A percentile compares a stretch with the other conserved stretches of the same genome.
phyloP scores from a whole-genome alignment of 2,797 vertebrate species.

The Alfaro cultratus region DNA sequence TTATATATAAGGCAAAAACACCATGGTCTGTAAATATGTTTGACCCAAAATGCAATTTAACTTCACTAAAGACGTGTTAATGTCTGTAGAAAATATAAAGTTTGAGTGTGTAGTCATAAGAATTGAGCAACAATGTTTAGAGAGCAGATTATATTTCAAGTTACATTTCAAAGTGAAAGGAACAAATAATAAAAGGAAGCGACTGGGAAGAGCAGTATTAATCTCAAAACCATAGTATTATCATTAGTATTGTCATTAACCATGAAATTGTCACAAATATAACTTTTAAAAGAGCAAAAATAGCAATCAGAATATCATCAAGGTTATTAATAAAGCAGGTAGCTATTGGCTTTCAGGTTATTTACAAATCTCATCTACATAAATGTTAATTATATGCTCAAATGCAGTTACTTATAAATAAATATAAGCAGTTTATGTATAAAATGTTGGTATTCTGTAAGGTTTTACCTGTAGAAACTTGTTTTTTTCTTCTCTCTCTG shows the following conservation, averaged over 20 bases:
- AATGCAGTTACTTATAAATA: slow-evolving; percentile 1
- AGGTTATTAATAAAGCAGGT: not conserved
- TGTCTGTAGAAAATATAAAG: not conserved
- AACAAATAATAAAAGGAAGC: not conserved
- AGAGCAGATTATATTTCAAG: not conserved
- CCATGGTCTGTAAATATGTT: no score
- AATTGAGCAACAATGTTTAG: not conserved
- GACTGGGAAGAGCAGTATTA: not conserved
- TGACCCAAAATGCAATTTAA: no score
- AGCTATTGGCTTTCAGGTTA: not conserved
- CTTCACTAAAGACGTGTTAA: not conserved
- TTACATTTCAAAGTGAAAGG: not conserved
- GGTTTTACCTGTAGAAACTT: slow-evolving; percentile 33
- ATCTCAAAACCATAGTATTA: not conserved
- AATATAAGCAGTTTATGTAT: not conserved
- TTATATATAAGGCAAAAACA: no score
- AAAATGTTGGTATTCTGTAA: slow-evolving; percentile 35
- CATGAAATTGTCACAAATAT: not conserved
- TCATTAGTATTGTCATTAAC: not conserved
- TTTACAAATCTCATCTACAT: slow-evolving; percentile 24
- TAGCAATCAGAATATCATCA: not conserved
- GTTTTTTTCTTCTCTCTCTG: slow-evolving; percentile 44
- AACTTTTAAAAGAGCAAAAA: not conserved
- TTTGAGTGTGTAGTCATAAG: not conserved
- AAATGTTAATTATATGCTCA: slow-evolving; percentile 39